These are phyloP conservation scores for Zoroaster sp. DNA, from an alignment of 53 echinoderm and acorn worm species.

Conservation along the genomic window DNA sequence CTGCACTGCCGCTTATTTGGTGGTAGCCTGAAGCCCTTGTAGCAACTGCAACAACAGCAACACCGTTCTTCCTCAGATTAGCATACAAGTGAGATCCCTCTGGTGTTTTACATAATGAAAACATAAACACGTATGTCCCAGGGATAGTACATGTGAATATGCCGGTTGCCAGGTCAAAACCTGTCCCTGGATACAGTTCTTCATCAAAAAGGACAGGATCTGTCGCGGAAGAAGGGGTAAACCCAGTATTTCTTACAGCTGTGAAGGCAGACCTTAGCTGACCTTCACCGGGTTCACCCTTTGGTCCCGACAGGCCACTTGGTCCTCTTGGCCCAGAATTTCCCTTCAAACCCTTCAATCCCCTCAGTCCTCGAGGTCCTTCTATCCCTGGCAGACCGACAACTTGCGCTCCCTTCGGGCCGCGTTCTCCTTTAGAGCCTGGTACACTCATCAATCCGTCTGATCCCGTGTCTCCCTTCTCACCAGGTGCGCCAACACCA, in stretches of 20 bases:
- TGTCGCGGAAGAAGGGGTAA: not conserved
- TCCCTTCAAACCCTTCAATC: not conserved
- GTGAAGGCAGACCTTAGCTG: not conserved
- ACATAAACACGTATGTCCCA: not conserved
- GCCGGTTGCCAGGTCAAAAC: not conserved
- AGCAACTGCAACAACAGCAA: too few relatives aligned
- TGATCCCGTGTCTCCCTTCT: not conserved
- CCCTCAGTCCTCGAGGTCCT: not conserved
- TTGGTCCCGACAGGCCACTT: not conserved
- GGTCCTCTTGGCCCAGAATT: not conserved
- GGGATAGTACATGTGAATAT: not conserved
- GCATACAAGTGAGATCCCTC: too few relatives aligned
- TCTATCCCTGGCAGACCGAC: not conserved
- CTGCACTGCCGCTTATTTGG: too few relatives aligned
- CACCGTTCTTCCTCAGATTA: too few relatives aligned
- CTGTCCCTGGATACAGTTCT: not conserved
- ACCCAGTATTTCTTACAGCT: not conserved
- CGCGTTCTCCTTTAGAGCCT: not conserved
- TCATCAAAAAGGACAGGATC: not conserved
- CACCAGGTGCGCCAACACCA: not conserved
- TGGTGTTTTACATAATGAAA: too few relatives aligned
- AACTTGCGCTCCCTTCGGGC: not conserved
- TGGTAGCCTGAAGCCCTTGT: too few relatives aligned
- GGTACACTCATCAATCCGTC: not conserved
- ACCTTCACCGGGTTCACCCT: not conserved